These are phyloP conservation scores for Griposia aprilina DNA, from an alignment of 2,888 invertebrate genomes.

Conservation along the genomic window DNA sequence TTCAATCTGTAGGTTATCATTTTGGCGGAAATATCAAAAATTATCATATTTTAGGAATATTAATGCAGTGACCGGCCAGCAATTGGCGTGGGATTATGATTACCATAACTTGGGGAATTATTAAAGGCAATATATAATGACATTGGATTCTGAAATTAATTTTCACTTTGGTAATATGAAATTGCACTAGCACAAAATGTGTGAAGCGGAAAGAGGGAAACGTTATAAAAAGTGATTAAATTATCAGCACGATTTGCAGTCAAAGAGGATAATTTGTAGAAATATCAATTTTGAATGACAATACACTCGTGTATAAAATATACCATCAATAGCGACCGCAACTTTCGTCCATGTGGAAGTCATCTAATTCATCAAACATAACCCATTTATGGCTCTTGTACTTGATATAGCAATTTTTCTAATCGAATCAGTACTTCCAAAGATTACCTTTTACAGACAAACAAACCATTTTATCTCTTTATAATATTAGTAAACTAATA, in stretches of 20 bases:
- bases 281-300: not conserved
- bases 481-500: too few species aligned
- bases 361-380: too few species aligned
- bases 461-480: too few species aligned
- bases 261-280: not conserved
- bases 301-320: too few species aligned
- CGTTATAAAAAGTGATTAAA: conserved; percentile 11
- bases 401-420: too few species aligned
- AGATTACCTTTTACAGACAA: too few species aligned
- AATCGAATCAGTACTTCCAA: too few species aligned
- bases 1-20: conserved; percentile 36
- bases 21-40: conserved; percentile 48
- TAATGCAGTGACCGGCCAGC: conserved; percentile 50
- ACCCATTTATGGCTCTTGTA: too few species aligned
- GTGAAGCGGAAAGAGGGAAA: not conserved
- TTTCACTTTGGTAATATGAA: conserved; percentile 35
- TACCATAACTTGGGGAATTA: conserved; percentile 61
- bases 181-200: conserved; percentile 17
- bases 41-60: conserved; percentile 56
- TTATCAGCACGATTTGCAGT: not conserved
- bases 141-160: conserved; percentile 49
- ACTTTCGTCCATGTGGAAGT: too few species aligned
- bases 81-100: conserved; percentile 58
- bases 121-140: conserved; percentile 56
- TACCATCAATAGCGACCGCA: too few species aligned